These are phyloP conservation scores for Cotesia chilonis DNA, from an alignment of 1,140 invertebrate species.

Conservation along the genomic window DNA sequence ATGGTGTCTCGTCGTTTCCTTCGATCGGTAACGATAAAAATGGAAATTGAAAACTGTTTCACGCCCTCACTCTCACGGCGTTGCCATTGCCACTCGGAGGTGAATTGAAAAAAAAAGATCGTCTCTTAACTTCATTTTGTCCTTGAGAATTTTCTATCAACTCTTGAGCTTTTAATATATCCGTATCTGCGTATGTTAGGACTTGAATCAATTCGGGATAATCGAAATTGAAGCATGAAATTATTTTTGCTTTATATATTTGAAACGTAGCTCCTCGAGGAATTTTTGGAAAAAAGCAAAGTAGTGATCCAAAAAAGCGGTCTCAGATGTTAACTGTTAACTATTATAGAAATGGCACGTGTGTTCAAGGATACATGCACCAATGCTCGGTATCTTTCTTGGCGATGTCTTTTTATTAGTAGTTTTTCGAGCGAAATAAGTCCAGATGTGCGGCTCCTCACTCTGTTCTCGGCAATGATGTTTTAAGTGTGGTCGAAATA, in stretches of 20 bases:
- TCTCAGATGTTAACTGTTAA: neutral
- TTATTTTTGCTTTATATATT: too few relatives aligned
- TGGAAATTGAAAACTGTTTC: conserved; percentile 28
- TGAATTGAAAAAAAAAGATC: conserved; percentile 21
- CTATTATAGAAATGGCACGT: conserved; percentile 9
- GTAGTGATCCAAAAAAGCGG: neutral
- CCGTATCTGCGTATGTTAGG: neutral
- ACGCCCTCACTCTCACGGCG: conserved; percentile 2
- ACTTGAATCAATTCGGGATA: too few relatives aligned
- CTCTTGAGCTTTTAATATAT: neutral
- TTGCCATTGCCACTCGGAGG: neutral
- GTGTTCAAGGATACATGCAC: conserved; percentile 24
- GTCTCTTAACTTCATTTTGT: conserved; percentile 15
- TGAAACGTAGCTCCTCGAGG: too few relatives aligned
- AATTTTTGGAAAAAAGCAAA: too few relatives aligned
- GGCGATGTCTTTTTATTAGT: conserved; percentile 1
- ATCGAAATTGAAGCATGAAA: too few relatives aligned
- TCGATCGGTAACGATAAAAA: conserved; percentile 21
- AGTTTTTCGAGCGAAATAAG: neutral
- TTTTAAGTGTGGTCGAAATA: conserved; percentile 20
- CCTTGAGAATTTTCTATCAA: neutral
- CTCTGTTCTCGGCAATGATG: neutral
- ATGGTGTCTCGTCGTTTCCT: neutral
- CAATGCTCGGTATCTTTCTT: conserved; percentile 2
- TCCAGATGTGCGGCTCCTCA: conserved; percentile 8